Base-by-base conservation (phyloP, 2,888 invertebrate genomes). In the Lithophane leautieri region DNA sequence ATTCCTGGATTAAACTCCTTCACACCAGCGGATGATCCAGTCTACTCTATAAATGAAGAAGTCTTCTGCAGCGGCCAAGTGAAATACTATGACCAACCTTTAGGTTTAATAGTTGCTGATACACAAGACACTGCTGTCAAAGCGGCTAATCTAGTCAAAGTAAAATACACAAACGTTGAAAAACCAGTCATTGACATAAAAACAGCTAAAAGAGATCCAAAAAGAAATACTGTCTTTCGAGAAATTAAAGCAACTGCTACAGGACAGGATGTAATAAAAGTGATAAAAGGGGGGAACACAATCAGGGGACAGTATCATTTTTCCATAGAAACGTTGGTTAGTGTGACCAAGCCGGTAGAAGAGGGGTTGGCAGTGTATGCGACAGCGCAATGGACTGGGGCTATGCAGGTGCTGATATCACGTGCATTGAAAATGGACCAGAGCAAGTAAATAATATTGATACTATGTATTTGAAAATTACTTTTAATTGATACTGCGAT, bases 1-100 rank as follows among this genome's bases (percentile, higher is more conserved):
- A 97, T 98, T 69, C 98, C 98, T 0, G 98, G 98, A 0, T 90
- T 93, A 56, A 98, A 98, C 90, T 91, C 94, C 16, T 97, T 96
- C 78, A 94, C 95, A 62, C 91, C 92, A 22, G 82, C 66, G 0
- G 91, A 89, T 4, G 77, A 82, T 22, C 60, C 73, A 22, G 50
- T 83, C 0, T 84, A 85, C 42, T 70, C 73, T 16, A 76, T 70
- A 0, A 85, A 91, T 19, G 94, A 97, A 90, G 96, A 97, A 92
- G 85, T 97, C 11, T 93, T 97, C 74, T 97, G 97, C 79, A 94
- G 94, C 72, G 95, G 95, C 0, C 91, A 94, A 67, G 96, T 98
- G 0, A 91, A 95, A 77, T 97, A 97, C 89, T 97, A 97, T 75
- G 97, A 97, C n/a, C 98, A 98, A 90, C 97, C 97, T 0, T 88